Evolutionary conservation across 2,888 invertebrate genomes (phyloP).

Genomic region (Ischnus inquisitorius): DNA sequence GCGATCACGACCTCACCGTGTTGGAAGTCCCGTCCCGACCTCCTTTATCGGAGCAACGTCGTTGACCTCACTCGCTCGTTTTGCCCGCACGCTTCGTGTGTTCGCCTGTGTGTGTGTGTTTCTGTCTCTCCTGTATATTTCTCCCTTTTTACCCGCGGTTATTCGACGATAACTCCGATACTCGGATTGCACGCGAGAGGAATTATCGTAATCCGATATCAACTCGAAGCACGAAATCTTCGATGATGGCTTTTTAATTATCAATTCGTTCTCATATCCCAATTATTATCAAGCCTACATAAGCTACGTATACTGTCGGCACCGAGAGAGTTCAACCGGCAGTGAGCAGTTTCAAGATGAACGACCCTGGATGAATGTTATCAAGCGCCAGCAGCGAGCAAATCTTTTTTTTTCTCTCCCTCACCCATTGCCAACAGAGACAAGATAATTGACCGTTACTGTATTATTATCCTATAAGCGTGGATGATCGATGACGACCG

Average conservation of each 20-base stretch:
- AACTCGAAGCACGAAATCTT: constrained; percentile 12
- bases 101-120: constrained; percentile 7
- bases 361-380: constrained; percentile 68
- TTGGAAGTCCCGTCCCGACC: constrained; percentile 65
- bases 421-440: constrained; percentile 39
- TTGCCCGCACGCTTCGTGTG: constrained; percentile 6
- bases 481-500: constrained; percentile 34
- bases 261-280: constrained; percentile 49
- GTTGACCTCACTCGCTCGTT: constrained; percentile 57
- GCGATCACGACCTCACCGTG: constrained; percentile 68
- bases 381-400: constrained; percentile 35
- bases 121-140: constrained; percentile 6
- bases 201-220: constrained; percentile 26
- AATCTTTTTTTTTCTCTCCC: constrained; percentile 19
- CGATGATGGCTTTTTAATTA: constrained; percentile 56
- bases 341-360: constrained; percentile 47
- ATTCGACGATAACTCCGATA: constrained; percentile 3
- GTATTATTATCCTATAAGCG: constrained; percentile 54
- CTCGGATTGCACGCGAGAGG: constrained; percentile 15
- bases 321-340: constrained; percentile 10
- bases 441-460: constrained; percentile 57
- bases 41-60: constrained; percentile 69
- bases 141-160: constrained; percentile 14
- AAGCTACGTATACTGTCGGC: neutral
- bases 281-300: constrained; percentile 49